Conservation (phyloP, 2,113 vertebrate species). For the Spea bombifrons region DNA sequence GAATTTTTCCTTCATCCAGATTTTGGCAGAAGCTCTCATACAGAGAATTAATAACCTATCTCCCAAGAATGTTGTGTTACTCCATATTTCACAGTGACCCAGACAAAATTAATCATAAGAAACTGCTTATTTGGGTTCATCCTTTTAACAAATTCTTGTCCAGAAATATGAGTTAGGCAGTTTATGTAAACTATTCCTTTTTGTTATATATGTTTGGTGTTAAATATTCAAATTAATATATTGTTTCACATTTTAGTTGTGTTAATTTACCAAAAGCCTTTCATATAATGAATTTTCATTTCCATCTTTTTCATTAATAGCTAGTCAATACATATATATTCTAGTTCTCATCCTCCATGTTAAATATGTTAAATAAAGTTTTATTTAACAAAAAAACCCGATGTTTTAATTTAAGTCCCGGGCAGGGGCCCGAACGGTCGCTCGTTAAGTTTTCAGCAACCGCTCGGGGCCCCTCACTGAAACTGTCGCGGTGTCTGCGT, state of each 20-base stretch:
- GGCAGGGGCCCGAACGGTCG: too few relatives aligned
- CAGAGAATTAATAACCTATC: slow-evolving; percentile 16
- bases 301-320: background rate
- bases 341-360: too few relatives aligned
- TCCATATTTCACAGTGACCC: slow-evolving; percentile 7
- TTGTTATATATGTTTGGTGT: background rate
- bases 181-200: background rate
- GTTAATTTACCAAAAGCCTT: background rate
- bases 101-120: slow-evolving; percentile 22
- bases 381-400: too few relatives aligned
- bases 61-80: background rate
- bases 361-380: too few relatives aligned
- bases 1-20: background rate
- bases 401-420: too few relatives aligned
- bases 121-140: slow-evolving; percentile 33
- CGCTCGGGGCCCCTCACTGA: too few relatives aligned
- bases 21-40: slow-evolving; percentile 18
- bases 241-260: background rate
- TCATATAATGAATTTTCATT: background rate
- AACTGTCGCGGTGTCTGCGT: too few relatives aligned
- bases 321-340: background rate
- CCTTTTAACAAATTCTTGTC: slow-evolving; percentile 9
- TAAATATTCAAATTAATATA: slow-evolving; percentile 16
- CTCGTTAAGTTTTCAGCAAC: too few relatives aligned
- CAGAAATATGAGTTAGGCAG: slow-evolving; percentile 1